Percentiles rank a stretch among this genome's conserved stretches.
phyloP scores from a whole-genome alignment of 2,888 invertebrate genomes.

The Neoascia interrupta region DNA sequence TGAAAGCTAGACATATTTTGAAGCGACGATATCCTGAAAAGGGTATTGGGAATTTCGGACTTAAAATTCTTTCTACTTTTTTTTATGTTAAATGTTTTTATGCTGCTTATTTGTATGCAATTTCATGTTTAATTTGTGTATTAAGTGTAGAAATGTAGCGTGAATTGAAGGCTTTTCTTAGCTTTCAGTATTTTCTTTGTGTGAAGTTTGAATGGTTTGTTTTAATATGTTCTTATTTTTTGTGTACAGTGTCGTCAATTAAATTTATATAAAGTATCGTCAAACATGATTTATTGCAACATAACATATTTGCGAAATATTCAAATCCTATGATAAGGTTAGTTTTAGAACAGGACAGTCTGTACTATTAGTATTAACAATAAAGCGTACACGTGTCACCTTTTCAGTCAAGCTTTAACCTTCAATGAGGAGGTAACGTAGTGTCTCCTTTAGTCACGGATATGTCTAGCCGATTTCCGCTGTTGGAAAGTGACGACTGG shows the following conservation, averaged over 20 bases:
- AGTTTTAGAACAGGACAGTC: too few relatives aligned
- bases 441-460: too few relatives aligned
- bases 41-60: neutral
- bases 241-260: conserved; percentile 36
- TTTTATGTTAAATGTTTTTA: neutral
- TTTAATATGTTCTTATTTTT: conserved; percentile 10
- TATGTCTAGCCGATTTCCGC: too few relatives aligned
- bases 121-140: conserved; percentile 25
- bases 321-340: too few relatives aligned
- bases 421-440: too few relatives aligned
- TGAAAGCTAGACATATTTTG: conserved; percentile 76
- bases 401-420: too few relatives aligned
- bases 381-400: too few relatives aligned
- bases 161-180: conserved; percentile 40
- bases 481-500: too few relatives aligned
- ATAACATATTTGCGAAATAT: too few relatives aligned
- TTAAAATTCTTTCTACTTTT: neutral
- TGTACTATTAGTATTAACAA: too few relatives aligned
- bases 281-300: neutral
- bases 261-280: too few relatives aligned
- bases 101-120: conserved; percentile 19
- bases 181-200: conserved; percentile 65
- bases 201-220: conserved; percentile 57
- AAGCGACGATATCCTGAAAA: conserved; percentile 1
- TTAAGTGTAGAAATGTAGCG: conserved; percentile 21